Conservation (phyloP, 2,797 vertebrate species). For the Gambusia yucatana region DNA sequence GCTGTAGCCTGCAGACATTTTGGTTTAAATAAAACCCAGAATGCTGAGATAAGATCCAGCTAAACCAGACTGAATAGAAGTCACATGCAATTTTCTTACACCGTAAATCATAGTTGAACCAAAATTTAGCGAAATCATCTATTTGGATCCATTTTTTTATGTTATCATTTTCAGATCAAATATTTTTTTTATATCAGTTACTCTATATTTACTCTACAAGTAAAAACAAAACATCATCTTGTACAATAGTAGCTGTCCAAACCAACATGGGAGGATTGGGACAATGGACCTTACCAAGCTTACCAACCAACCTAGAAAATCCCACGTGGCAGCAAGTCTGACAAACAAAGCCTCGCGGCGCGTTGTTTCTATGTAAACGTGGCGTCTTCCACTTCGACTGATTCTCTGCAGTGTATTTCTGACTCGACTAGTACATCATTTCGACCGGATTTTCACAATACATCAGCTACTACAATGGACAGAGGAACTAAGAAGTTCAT, state of each 20-base stretch:
- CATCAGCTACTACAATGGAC: too few relatives aligned
- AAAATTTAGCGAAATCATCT: background rate
- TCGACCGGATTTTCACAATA: too few relatives aligned
- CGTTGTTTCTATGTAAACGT: too few relatives aligned
- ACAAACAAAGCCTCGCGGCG: too few relatives aligned
- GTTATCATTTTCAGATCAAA: background rate
- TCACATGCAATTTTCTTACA: background rate
- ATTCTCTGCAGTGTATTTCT: too few relatives aligned
- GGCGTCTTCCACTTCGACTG: too few relatives aligned
- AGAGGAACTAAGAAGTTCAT: too few relatives aligned
- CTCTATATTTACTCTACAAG: too few relatives aligned
- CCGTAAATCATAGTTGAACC: background rate
- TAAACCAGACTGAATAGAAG: conserved; percentile 12
- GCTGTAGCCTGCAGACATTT: conserved; percentile 28
- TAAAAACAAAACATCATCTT: background rate
- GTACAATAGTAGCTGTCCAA: background rate
- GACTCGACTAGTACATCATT: too few relatives aligned
- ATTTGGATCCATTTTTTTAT: background rate
- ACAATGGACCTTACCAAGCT: too few relatives aligned
- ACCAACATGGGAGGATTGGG: background rate
- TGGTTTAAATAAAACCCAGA: conserved; percentile 26
- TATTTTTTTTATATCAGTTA: background rate
- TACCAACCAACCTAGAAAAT: too few relatives aligned
- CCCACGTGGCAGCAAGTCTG: too few relatives aligned
- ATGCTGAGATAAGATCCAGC: conserved; percentile 12